Evolutionary conservation across 2,888 invertebrate genomes (phyloP), one percentile per base, ranked within the genome.

Genomic region (Cremastinae sp.): DNA sequence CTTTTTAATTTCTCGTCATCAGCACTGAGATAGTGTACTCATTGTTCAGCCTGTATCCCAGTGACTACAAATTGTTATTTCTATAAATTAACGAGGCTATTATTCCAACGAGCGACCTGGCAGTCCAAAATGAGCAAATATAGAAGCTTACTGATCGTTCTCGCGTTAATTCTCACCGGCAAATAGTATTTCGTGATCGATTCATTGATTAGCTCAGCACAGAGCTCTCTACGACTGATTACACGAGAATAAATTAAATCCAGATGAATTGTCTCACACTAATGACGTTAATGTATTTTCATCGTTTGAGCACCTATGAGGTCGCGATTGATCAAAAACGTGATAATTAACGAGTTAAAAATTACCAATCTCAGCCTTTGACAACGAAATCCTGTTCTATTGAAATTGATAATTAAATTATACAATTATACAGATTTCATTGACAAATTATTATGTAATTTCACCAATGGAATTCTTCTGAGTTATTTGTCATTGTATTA

Each of bases 261-360:
- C 64, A 20, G 51, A 51, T 45, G 56, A 22, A 39, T 61, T 66
- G 47, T 47, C 2, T 18, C 39, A 28, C 47, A 28, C 47, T 28
- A 51, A 35, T 39, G 51, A n/a, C 35, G 22, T 41, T 22, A 28
- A 8, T 64, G 14, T 12, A 59, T 14, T 18, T 12, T 8, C 12
- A 43, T 41, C 9, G 35, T 45, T 49, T 35, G n/a, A n/a, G n/a
- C n/a, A 16, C 16, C 20, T 45, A 62, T 47, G 20, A 39, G 20
- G 51, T 45, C 18, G 35, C 18, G 35, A 45, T 64, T 16, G 35
- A 49, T 49, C 35, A 18, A 43, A 3, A 51, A 58, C 22, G 43
- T 58, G 59, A 45, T 73, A 5, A 59, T 73, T 73, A 20, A 16
- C 59, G n/a, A 59, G 14, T 35, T 45, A 37, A 14, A 43, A 51